These are phyloP conservation scores for Keiferia lycopersicella DNA, from an alignment of 2,888 invertebrate species.

Conservation along the genomic window DNA sequence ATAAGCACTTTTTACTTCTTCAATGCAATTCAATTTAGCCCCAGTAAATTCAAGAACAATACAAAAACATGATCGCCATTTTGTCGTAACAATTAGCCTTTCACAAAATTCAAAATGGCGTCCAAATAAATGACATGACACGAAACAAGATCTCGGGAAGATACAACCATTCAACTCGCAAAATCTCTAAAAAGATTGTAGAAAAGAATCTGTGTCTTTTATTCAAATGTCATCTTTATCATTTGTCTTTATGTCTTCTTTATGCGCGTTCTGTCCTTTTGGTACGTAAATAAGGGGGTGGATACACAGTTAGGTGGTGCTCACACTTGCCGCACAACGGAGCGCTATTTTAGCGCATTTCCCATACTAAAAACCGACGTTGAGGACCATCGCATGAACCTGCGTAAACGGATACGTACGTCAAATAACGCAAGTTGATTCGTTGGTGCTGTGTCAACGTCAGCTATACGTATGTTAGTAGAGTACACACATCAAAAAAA, in stretches of 20 bases:
- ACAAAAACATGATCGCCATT: background rate
- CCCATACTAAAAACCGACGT: too few relatives aligned
- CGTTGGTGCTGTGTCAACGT: too few relatives aligned
- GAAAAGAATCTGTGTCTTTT: conserved; percentile 28
- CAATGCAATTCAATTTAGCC: too few relatives aligned
- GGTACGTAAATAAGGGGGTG: background rate
- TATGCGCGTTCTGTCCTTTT: conserved; percentile 13
- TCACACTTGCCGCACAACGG: too few relatives aligned
- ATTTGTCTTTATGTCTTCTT: conserved; percentile 27
- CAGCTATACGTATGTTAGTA: too few relatives aligned
- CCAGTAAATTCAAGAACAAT: background rate
- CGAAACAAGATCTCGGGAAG: background rate
- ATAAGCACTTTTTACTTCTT: too few relatives aligned
- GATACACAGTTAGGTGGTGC: background rate
- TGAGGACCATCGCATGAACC: too few relatives aligned
- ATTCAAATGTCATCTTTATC: conserved; percentile 35
- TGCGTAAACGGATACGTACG: too few relatives aligned
- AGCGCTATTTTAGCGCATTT: too few relatives aligned
- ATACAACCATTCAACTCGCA: background rate
- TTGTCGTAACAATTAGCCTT: background rate
- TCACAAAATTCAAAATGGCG: background rate
- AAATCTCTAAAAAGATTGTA: background rate
- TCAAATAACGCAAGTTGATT: too few relatives aligned
- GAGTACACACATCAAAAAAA: too few relatives aligned
- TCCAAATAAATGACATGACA: background rate